Base-by-base conservation (phyloP, 2,113 vertebrate species). In the Pungitius pungitius region DNA sequence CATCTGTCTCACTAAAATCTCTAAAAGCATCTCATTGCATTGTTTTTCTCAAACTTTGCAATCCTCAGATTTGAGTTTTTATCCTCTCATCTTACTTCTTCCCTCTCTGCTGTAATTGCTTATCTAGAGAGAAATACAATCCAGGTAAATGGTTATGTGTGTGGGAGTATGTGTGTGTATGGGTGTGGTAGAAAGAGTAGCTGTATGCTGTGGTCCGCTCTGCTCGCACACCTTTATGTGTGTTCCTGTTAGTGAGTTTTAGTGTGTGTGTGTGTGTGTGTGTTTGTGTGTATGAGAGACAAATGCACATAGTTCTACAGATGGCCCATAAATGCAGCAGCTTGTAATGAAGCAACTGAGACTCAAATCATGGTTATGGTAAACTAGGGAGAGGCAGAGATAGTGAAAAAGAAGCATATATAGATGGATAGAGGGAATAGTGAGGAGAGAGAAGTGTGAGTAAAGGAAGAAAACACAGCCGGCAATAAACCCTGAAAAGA, bases 341-440 rank as follows among this genome's bases (percentile, higher is more conserved):
- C 86, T 91, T 91, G 89, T 90, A 90, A 91, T 91, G 89, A 90
- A 91, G 90, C 90, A 85, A 87, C 87, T 89, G 89, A 90, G 91
- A 90, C 88, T 69, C 72, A 85, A 90, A 92, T 92, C 87, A 91
- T 89, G 81, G 90, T 90, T 91, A 90, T 90, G 88, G 90, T 85
- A 72, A 89, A 86, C 84, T 67, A 43, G 86, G 88, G 89, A 90
- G 80, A 81, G 81, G 61, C 49, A 51, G 42, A 71, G 65, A 77
- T 33, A 37, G 61, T 12, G 33, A 65, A 66, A 69, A 80, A 75
- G 61, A 63, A 40, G 52, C 40, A 60, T 64, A 49, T n/a, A 83
- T 35, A 66, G 43, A 55, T 17, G 67, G 78, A 58, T 39, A 68
- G 47, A 73, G 78, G 55, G 68, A 79, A 69, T 59, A 69, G 43